phyloP scores from a whole-genome alignment of 2,113 vertebrate species.

The Sander vitreus region DNA sequence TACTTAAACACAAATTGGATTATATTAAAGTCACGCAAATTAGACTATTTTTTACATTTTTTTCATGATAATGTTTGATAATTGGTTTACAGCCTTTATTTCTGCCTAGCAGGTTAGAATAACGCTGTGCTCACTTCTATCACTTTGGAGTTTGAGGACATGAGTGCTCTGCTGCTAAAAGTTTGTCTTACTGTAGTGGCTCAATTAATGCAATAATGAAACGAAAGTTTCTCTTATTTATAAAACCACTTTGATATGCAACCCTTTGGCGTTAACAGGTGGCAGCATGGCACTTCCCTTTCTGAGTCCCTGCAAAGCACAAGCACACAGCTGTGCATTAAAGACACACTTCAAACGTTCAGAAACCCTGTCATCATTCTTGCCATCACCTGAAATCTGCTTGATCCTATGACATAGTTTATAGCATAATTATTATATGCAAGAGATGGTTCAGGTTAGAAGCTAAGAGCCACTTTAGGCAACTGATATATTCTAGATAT shows the following conservation, averaged over 20 bases:
- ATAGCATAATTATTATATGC: background rate
- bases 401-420: background rate
- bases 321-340: conserved; percentile 17
- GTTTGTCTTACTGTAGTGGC: conserved; percentile 13
- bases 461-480: background rate
- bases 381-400: conserved; percentile 1
- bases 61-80: background rate
- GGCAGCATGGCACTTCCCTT: background rate
- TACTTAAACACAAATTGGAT: conserved; percentile 5
- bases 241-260: conserved; percentile 33
- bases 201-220: conserved; percentile 20
- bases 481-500: background rate
- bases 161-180: conserved; percentile 15
- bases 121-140: background rate
- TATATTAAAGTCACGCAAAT: background rate
- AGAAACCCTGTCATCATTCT: conserved; percentile 9
- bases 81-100: background rate
- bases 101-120: background rate
- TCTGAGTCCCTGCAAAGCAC: background rate
- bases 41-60: background rate
- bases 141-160: background rate
- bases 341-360: conserved; percentile 32
- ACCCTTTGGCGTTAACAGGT: background rate
- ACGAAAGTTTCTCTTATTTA: conserved; percentile 1
- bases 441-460: background rate